A percentile compares a stretch with the other conserved stretches of the same genome.
phyloP scores from a whole-genome alignment of 53 echinoderm and acorn worm genomes.

The Zoroaster sp. region DNA sequence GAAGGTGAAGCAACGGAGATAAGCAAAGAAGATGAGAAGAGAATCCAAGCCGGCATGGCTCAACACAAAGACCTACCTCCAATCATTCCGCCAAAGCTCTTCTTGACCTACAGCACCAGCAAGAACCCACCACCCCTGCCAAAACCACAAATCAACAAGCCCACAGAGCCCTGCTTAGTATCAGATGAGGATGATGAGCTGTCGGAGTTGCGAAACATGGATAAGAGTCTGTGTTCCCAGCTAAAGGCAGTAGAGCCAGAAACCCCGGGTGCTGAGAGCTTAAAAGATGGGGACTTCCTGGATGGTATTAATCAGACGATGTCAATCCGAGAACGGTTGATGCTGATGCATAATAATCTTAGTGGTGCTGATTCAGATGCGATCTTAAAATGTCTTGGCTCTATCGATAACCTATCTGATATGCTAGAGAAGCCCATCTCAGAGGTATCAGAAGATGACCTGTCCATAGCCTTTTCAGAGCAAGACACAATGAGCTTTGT shows the following conservation, averaged over 20 bases:
- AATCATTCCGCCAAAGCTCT: slow-evolving; percentile 35
- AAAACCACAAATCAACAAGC: slow-evolving; percentile 35
- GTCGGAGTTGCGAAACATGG: slow-evolving; percentile 48
- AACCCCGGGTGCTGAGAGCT: slow-evolving; percentile 50
- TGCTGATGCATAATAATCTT: slow-evolving; percentile 49
- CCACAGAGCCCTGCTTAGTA: slow-evolving; percentile 1
- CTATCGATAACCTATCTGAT: slow-evolving; percentile 83
- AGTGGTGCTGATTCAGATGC: slow-evolving; percentile 64
- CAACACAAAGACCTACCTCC: slow-evolving; percentile 42
- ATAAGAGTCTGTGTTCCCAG: slow-evolving; percentile 49
- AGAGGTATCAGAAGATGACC: slow-evolving; percentile 91
- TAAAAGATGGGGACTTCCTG: slow-evolving; percentile 59
- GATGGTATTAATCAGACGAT: slow-evolving; percentile 40
- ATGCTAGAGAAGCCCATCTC: slow-evolving; percentile 91
- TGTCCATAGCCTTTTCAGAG: slow-evolving; percentile 90
- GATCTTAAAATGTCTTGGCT: slow-evolving; percentile 80
- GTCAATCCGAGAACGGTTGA: slow-evolving; percentile 33
- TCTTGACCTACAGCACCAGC: slow-evolving; percentile 32
- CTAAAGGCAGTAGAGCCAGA: slow-evolving; percentile 52
- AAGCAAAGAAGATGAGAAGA: slow-evolving; percentile 8
- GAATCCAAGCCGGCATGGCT: slow-evolving; percentile 29
- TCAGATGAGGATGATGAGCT: slow-evolving; percentile 40
- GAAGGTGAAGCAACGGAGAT: neutral
- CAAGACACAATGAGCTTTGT: slow-evolving; percentile 93
- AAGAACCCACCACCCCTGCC: slow-evolving; percentile 31